Evolutionary conservation across 2,797 vertebrate species (phyloP).

Genomic region (Pangasius krempfi): DNA sequence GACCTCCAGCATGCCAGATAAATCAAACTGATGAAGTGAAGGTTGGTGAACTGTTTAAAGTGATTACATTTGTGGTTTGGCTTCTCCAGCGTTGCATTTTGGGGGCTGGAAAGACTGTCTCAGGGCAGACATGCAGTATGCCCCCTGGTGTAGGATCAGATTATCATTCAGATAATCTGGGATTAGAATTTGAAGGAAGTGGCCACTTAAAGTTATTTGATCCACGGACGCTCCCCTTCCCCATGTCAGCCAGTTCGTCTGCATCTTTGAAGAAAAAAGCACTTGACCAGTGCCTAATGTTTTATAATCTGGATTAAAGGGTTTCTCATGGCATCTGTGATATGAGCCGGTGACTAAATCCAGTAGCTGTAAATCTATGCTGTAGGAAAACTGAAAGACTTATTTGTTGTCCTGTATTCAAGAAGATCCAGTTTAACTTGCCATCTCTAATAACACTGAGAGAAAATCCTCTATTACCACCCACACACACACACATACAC

Average conservation of each 20-base stretch:
- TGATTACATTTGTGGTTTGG: slow-evolving; percentile 52
- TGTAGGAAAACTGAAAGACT: slow-evolving; percentile 21
- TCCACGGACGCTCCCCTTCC: slow-evolving; percentile 1
- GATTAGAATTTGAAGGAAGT: slow-evolving; percentile 67
- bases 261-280: slow-evolving; percentile 23
- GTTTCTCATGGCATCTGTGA: slow-evolving; percentile 38
- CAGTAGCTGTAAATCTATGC: slow-evolving; percentile 14
- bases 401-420: slow-evolving; percentile 19
- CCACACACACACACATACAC: not conserved
- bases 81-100: slow-evolving; percentile 44
- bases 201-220: slow-evolving; percentile 56
- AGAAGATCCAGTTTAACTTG: slow-evolving; percentile 47
- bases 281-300: slow-evolving; percentile 18
- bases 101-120: not conserved
- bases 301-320: slow-evolving; percentile 50
- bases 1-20: slow-evolving; percentile 29
- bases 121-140: not conserved
- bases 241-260: not conserved
- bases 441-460: slow-evolving; percentile 38
- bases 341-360: slow-evolving; percentile 43
- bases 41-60: slow-evolving; percentile 49
- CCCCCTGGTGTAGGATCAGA: slow-evolving; percentile 57
- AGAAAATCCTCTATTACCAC: not conserved
- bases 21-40: slow-evolving; percentile 44
- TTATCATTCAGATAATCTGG: slow-evolving; percentile 69